Base-by-base conservation (phyloP, 2,888 invertebrate species). In the Heteromyza rotundicornis region DNA sequence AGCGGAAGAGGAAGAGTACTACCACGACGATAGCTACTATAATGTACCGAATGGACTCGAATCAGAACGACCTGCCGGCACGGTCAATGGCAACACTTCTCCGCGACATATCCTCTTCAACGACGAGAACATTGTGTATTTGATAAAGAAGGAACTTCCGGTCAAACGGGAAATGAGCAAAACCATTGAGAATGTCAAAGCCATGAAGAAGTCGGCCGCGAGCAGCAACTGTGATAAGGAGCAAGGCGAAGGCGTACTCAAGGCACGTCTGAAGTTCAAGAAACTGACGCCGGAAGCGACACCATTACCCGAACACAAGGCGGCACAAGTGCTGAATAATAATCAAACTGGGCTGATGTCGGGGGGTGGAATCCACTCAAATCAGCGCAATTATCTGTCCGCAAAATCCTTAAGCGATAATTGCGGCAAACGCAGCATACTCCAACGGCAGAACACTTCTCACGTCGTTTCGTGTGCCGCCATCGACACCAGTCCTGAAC, bases 131-230 rank as follows among this genome's bases (percentile, higher is more conserved):
- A 78, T 76, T 0, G 80, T 83, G n/a, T 83, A 83, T 64, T 69
- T 83, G 35, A 82, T 82, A n/a, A 78, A 81, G 57, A 82, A 83
- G 60, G 82, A 82, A 64, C 72, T 79, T 62, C 82, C 81, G 1
- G 79, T 81, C 35, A 73, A 66, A 17, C 70, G 71, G 23, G 64
- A 70, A 40, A 54, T 53, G 27, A 59, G 62, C 10, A 67, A 73
- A 20, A 70, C 70, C 40, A 62, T 68, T 7, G 23, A 23, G 10
- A 55, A 23, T n/a, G 36, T 17, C 23, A 5, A 12, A n/a, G 5
- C 49, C 50, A 54, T 59, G 1, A 69, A 70, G 16, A 64, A 70
- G 19, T 20, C 14, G 35, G 62, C 17, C 62, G 62, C 49, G 16
- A 54, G 35, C 2, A 59, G 67, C n/a, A 68, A 58, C 64, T 64